These are phyloP conservation scores for Poicephalus gulielmi DNA, from an alignment of 2,113 vertebrate genomes.

Conservation along the genomic window DNA sequence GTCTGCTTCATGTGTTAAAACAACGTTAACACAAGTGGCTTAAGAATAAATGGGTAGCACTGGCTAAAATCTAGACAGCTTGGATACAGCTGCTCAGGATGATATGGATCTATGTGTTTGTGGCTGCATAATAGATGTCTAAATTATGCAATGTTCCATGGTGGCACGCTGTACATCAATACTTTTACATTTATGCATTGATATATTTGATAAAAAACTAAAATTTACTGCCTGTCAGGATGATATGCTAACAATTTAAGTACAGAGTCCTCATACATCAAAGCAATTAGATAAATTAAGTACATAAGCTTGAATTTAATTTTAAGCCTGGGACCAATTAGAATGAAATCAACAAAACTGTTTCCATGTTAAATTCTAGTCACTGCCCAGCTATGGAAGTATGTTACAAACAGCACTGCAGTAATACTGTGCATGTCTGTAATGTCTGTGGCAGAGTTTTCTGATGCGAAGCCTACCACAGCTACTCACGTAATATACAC, in stretches of 20 bases:
- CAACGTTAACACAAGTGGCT: background rate
- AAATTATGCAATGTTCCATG: background rate
- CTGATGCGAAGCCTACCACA: background rate
- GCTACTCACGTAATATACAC: background rate
- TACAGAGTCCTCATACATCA: background rate
- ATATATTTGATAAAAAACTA: background rate
- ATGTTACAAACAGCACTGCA: background rate
- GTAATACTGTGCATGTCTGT: background rate
- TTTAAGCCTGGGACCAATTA: conserved; percentile 15
- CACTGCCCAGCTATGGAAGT: background rate
- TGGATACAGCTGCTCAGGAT: background rate
- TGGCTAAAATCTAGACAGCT: background rate
- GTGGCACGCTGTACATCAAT: conserved; percentile 18
- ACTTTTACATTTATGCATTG: conserved; percentile 1
- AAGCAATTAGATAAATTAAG: conserved; percentile 51
- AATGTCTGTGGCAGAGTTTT: background rate
- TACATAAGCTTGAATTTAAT: conserved; percentile 16
- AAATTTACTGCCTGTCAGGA: conserved; percentile 1
- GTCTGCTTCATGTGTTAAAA: background rate
- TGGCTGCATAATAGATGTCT: conserved; percentile 12
- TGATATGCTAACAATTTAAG: conserved; percentile 24
- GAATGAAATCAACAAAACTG: background rate
- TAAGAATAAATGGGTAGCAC: background rate
- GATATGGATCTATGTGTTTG: conserved; percentile 16
- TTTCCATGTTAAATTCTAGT: background rate